Evolutionary conservation across 2,113 vertebrate species (phyloP).

Genomic region (Paracanthobrama guichenoti): DNA sequence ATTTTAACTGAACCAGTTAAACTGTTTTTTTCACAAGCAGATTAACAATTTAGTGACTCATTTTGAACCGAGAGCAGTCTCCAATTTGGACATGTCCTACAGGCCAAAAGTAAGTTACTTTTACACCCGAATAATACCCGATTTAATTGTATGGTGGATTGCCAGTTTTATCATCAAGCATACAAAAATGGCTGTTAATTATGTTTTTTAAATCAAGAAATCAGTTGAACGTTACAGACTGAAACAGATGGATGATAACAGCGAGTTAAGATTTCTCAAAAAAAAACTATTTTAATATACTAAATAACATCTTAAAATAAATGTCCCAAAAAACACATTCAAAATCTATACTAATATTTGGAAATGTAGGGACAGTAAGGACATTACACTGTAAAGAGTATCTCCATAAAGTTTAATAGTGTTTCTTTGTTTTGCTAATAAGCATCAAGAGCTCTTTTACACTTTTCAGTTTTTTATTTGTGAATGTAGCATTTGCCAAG

Average conservation of each 20-base stretch:
- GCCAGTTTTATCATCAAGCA: background rate
- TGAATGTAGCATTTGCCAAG: background rate
- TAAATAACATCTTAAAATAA: background rate
- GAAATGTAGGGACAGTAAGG: background rate
- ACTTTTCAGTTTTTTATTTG: background rate
- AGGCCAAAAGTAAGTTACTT: background rate
- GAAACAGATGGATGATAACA: background rate
- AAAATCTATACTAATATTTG: background rate
- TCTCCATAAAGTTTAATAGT: too few species aligned
- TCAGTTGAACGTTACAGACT: background rate
- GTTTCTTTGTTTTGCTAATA: background rate
- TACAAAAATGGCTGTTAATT: background rate
- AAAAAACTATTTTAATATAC: background rate
- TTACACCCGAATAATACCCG: background rate
- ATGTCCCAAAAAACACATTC: background rate
- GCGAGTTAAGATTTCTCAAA: background rate
- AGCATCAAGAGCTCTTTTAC: background rate
- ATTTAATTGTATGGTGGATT: background rate
- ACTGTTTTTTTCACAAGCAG: too few species aligned
- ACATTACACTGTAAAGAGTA: background rate
- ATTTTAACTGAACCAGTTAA: too few species aligned
- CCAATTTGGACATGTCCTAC: too few species aligned
- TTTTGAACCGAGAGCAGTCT: too few species aligned
- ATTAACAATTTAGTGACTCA: too few species aligned
- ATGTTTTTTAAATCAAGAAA: background rate